Conservation (phyloP, 2,888 invertebrate species). For the Hofmannophila pseudospretella region DNA sequence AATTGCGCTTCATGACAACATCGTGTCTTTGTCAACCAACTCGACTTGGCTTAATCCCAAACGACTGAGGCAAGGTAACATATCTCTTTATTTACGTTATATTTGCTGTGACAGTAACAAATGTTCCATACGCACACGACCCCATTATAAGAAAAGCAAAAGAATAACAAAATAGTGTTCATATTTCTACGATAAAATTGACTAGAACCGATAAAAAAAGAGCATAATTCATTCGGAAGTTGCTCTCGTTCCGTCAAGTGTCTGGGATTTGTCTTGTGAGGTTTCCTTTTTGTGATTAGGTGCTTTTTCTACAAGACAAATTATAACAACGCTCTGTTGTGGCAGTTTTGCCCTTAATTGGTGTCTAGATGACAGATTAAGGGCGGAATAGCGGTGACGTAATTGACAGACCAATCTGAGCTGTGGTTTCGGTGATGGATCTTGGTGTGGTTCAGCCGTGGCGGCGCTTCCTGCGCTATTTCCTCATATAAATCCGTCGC, state of each 20-base stretch:
- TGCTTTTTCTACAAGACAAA: conserved; percentile 49
- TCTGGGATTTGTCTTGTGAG: conserved; percentile 1
- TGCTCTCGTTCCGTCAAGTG: conserved; percentile 3
- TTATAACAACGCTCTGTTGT: conserved; percentile 46
- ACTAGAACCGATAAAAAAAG: conserved; percentile 11
- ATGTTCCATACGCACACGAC: conserved; percentile 28
- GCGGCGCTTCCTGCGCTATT: conserved; percentile 1
- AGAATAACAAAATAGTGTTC: conserved; percentile 13
- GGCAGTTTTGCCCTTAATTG: conserved; percentile 67
- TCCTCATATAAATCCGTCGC: conserved; percentile 8
- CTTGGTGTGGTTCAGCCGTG: conserved; percentile 18
- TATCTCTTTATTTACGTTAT: conserved; percentile 58
- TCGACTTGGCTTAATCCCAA: conserved; percentile 64
- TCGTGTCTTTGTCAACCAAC: conserved; percentile 51
- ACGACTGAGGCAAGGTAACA: conserved; percentile 55
- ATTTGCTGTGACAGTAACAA: conserved; percentile 53
- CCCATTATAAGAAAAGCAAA: conserved; percentile 11
- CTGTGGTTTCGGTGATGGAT: conserved; percentile 55
- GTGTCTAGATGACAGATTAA: conserved; percentile 74
- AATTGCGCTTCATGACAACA: conserved; percentile 46
- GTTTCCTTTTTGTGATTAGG: conserved; percentile 5
- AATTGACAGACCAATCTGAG: conserved; percentile 72
- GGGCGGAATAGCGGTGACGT: conserved; percentile 61
- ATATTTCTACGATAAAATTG: conserved; percentile 12
- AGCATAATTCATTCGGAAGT: conserved; percentile 10